Evolutionary conservation across 2,797 vertebrate species (phyloP).

Genomic region (Typhlichthys subterraneus): DNA sequence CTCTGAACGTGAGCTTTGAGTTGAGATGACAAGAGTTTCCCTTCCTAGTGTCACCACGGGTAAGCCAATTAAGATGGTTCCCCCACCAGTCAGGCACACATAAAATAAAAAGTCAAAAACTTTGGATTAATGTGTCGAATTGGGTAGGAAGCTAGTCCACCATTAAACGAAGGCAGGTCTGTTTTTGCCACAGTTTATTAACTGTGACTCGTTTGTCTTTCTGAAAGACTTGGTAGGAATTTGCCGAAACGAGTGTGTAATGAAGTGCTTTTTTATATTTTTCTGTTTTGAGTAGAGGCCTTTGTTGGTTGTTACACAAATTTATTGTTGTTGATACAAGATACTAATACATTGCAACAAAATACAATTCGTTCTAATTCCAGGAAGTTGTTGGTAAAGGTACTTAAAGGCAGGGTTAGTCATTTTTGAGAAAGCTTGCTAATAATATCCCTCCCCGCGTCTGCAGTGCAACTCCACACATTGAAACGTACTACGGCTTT

Average conservation of each 20-base stretch:
- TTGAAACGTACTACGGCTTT: too few species aligned
- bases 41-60: constrained; percentile 20
- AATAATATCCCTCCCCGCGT: too few species aligned
- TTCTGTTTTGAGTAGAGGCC: constrained; percentile 34
- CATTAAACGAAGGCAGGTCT: constrained; percentile 30
- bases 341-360: too few species aligned
- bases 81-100: constrained; percentile 8
- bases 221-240: constrained; percentile 24
- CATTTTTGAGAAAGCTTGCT: too few species aligned
- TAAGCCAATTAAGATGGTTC: constrained; percentile 61
- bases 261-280: constrained; percentile 33
- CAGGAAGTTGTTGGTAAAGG: too few species aligned
- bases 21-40: constrained; percentile 48
- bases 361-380: too few species aligned
- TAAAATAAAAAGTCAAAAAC: constrained; percentile 52
- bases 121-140: constrained; percentile 47
- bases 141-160: constrained; percentile 22
- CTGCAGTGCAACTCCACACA: too few species aligned
- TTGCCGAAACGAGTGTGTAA: constrained; percentile 34
- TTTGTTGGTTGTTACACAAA: constrained; percentile 59
- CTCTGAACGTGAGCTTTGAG: constrained; percentile 59
- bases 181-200: constrained; percentile 38
- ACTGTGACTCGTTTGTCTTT: constrained; percentile 13
- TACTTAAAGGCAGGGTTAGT: too few species aligned
- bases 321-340: constrained; percentile 40